phyloP scores from a whole-genome alignment of 2,113 vertebrate genomes.

The Heliornis fulica region DNA sequence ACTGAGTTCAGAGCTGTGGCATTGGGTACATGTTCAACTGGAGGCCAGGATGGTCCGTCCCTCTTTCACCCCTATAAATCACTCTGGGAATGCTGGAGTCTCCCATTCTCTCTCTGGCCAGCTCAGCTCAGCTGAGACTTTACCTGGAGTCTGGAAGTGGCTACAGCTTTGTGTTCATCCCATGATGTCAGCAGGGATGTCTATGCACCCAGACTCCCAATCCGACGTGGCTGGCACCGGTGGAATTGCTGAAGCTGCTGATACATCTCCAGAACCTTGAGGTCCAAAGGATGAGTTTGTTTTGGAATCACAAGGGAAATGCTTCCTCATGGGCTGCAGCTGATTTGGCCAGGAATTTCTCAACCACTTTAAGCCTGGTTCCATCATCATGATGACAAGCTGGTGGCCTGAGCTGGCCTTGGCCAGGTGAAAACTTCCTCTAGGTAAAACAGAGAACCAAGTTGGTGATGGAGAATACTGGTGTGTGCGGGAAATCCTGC shows the following conservation, averaged over 20 bases:
- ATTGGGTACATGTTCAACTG: background rate
- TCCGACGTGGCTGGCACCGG: accelerated
- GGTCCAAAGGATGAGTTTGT: background rate
- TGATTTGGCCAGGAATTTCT: background rate
- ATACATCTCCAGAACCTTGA: background rate
- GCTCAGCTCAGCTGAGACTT: background rate
- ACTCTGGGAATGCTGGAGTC: background rate
- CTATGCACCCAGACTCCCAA: accelerated
- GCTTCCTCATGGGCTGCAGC: background rate
- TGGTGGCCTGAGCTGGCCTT: background rate
- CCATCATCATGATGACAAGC: background rate
- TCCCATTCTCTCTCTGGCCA: background rate
- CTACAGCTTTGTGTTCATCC: background rate
- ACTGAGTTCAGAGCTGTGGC: background rate
- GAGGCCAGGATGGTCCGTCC: background rate
- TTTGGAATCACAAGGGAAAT: background rate
- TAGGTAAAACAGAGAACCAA: background rate
- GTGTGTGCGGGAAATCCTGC: background rate
- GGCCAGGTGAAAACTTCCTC: background rate
- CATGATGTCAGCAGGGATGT: background rate
- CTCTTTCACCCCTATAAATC: background rate
- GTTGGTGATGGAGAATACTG: background rate
- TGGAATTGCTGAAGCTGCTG: background rate
- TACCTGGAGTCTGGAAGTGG: background rate
- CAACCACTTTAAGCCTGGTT: background rate